Percentiles rank a stretch among this genome's conserved stretches.
These are phyloP conservation scores for Amazonetta brasiliensis DNA, from an alignment of 2,797 vertebrate genomes.

Conservation along the genomic window DNA sequence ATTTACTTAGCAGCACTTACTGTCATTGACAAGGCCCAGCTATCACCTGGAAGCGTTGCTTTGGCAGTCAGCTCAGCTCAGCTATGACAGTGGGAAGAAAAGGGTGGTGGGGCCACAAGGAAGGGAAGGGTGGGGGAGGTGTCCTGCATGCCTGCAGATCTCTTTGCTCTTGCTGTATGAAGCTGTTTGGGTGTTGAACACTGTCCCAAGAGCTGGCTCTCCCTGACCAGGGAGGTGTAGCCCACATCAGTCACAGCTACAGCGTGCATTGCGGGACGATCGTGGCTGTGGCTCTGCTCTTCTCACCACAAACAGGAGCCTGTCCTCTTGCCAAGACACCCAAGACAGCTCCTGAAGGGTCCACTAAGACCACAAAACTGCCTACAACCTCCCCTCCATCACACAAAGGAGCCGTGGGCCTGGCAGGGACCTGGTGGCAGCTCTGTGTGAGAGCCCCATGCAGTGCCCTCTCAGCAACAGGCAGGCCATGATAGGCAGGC, in stretches of 20 bases:
- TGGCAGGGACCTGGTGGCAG: not conserved
- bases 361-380: not conserved
- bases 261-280: rapidly evolving
- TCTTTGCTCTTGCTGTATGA: not conserved
- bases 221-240: not conserved
- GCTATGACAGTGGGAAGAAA: not conserved
- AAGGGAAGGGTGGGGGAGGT: not conserved
- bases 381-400: not conserved
- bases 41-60: not conserved
- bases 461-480: not conserved
- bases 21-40: constrained; percentile 43
- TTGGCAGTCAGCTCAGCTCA: constrained; percentile 16
- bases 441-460: not conserved
- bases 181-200: not conserved
- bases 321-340: not conserved
- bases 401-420: rapidly evolving
- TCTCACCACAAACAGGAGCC: not conserved
- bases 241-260: not conserved
- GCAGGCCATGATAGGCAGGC: not conserved
- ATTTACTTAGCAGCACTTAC: constrained; percentile 65
- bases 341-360: not conserved
- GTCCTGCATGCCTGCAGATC: not conserved
- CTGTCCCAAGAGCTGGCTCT: rapidly evolving
- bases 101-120: not conserved
- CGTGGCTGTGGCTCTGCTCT: not conserved